Base-by-base conservation (phyloP, 2,797 vertebrate genomes). In the Microcaecilia unicolor region DNA sequence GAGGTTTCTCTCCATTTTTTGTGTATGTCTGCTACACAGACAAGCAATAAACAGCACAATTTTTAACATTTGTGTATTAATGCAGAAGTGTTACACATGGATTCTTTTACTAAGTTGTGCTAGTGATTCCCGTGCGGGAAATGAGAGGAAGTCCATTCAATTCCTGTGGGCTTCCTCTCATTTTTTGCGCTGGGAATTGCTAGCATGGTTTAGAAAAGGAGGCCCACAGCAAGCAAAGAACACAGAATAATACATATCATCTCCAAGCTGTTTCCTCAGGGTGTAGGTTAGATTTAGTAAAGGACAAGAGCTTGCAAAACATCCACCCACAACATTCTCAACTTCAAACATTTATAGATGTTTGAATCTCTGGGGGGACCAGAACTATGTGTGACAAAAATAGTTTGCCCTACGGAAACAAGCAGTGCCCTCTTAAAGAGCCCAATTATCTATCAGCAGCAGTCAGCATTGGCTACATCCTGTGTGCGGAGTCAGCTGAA, bases 221-320 rank as follows among this genome's bases (percentile, higher is more conserved):
- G 12, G 35, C 43, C 29, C 52, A 47, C 37, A 42, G 41, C 45
- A 50, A 42, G 44, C 46, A 49, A 65, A 59, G 37, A 37, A 34
- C 11, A 29, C 23, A 50, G 41, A 31, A 23, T 37, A 47, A 55
- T 58, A 71, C 64, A 60, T 28, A 47, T 47, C 28, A 28, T 53
- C 57, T 34, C 22, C 46, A 47, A 51, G 56, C 41, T 55, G 41
- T 38, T 61, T 72, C 68, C 61, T 61, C 51, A 59, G 57, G 51
- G 70, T 54, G 56, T 51, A 31, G 0, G 43, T 68, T 49, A 45
- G 53, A 55, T 55, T 55, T 34, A 46, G 60, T 67, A 55, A 58
- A 44, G 48, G 56, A 57, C 62, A 37, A 43, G 49, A 38, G 38
- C 38, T n/a, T 37, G 28, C 43, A 54, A 45, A 31, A 30, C 44